These are phyloP conservation scores for Neotoxoptera formosana DNA, from an alignment of 1,140 invertebrate species.

Conservation along the genomic window DNA sequence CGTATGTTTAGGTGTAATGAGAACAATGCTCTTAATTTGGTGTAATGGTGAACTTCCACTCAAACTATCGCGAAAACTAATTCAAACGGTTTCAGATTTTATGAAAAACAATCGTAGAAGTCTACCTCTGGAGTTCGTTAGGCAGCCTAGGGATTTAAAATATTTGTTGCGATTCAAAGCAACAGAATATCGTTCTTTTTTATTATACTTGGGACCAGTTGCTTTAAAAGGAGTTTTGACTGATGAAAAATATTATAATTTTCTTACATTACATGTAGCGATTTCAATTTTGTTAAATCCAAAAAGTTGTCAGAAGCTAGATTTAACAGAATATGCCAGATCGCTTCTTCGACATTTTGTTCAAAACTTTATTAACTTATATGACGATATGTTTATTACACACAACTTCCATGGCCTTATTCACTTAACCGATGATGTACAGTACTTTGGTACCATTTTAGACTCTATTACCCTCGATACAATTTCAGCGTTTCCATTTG, in stretches of 20 bases:
- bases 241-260: slow-evolving; percentile 48
- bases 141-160: slow-evolving; percentile 61
- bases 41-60: slow-evolving; percentile 33
- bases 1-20: slow-evolving; percentile 2
- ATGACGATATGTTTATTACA: slow-evolving; percentile 59
- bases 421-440: slow-evolving; percentile 64
- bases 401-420: slow-evolving; percentile 62
- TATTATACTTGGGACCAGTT: slow-evolving; percentile 64
- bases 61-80: slow-evolving; percentile 43
- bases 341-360: slow-evolving; percentile 56
- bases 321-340: slow-evolving; percentile 45
- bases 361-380: slow-evolving; percentile 23
- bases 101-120: slow-evolving; percentile 27
- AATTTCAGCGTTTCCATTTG: slow-evolving; percentile 64
- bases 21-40: slow-evolving; percentile 61
- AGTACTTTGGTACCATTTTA: slow-evolving; percentile 63
- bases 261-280: slow-evolving; percentile 50
- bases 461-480: slow-evolving; percentile 60
- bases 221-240: slow-evolving; percentile 60
- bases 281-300: slow-evolving; percentile 52
- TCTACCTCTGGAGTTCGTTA: slow-evolving; percentile 61
- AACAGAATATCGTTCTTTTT: slow-evolving; percentile 64
- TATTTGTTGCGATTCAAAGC: slow-evolving; percentile 62
- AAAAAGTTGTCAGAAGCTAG: neutral
- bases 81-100: slow-evolving; percentile 56